Evolutionary conservation across 1,140 invertebrate genomes (phyloP), one percentile per base, ranked within the genome.

Genomic region (Monomorium pharaonis): DNA sequence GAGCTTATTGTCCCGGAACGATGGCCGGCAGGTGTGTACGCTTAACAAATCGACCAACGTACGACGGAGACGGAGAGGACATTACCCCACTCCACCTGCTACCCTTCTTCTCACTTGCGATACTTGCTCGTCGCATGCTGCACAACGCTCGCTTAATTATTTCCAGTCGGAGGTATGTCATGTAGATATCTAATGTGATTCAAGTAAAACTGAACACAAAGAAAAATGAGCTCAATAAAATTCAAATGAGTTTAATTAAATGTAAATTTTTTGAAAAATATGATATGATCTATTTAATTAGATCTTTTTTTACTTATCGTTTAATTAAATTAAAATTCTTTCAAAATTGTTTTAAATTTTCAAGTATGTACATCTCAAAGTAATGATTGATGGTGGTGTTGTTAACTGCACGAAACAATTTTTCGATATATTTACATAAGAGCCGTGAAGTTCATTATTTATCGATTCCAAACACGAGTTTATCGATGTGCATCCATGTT

Each of bases 1-100:
- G 89, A 90, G 89, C 84, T 91, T 91, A 91, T 91, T 91, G 89
- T 91, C 89, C 89, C 58, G 89, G 74, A 87, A 91, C 89, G 89
- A 90, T 85, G 78, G 70, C 87, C n/a, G 89, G 89, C 89, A 91
- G 89, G 89, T 91, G 89, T 91, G 89, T 91, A 88, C 86, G 89
- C 67, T 86, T 91, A 91, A 91, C 89, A 91, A 91, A 91, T 91
- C 89, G 89, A 70, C 83, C 88, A 85, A 81, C 88, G 75, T 63
- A 69, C 54, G 77, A 70, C 78, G 37, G 51, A 30, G 51, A 83
- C 18, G 37, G 78, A 72, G 51, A n/a, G 51, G 65, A 83, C 65
- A 83, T 44, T 69, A 42, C 37, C 78, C 67, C 51, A 80, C 77
- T 70, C 78, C 78, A 83, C 51, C 78, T 83, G 78, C 78, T 37